These are phyloP conservation scores for Tiliacea aurago DNA, from an alignment of 2,888 invertebrate species.

Conservation along the genomic window DNA sequence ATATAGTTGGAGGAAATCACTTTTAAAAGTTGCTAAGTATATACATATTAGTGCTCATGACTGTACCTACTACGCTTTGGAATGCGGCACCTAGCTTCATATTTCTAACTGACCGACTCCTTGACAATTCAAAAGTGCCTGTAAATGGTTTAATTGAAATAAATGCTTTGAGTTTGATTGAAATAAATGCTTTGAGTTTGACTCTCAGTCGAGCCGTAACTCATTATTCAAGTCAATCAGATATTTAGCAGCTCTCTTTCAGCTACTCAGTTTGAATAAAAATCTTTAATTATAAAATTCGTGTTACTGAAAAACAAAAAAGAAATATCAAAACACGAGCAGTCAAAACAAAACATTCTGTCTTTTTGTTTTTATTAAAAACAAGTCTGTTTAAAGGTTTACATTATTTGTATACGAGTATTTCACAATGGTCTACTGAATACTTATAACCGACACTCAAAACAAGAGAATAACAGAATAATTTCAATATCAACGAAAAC, in stretches of 20 bases:
- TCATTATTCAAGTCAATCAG: neutral
- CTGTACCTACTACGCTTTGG: too few species aligned
- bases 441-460: constrained; percentile 1
- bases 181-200: too few species aligned
- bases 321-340: neutral
- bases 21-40: too few species aligned
- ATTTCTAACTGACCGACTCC: too few species aligned
- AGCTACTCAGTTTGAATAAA: neutral
- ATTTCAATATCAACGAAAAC: constrained; percentile 38
- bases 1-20: too few species aligned
- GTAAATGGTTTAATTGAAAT: too few species aligned
- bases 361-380: constrained; percentile 19
- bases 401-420: constrained; percentile 3
- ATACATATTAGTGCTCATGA: too few species aligned
- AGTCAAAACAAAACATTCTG: constrained; percentile 1
- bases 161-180: too few species aligned
- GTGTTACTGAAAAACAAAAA: neutral
- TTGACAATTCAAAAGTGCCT: too few species aligned
- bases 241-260: neutral
- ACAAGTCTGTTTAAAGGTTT: constrained; percentile 7
- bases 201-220: too few species aligned
- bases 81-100: too few species aligned
- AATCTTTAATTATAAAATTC: neutral
- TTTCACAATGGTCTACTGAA: constrained; percentile 14
- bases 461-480: constrained; percentile 35